phyloP scores from a whole-genome alignment of 2,888 invertebrate species.

The Athalia circularis region DNA sequence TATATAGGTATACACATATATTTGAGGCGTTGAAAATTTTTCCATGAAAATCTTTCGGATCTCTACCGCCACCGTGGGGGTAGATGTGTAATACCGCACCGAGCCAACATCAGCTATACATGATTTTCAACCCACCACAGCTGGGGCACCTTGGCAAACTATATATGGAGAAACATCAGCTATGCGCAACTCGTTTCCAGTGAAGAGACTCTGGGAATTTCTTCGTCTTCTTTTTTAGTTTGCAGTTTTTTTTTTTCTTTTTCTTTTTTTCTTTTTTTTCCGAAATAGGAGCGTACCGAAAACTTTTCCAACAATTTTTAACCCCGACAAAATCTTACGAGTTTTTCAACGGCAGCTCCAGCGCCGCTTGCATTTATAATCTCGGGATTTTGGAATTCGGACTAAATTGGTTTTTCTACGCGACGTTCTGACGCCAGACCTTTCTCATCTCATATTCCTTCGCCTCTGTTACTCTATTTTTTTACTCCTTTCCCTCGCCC shows the following conservation, averaged over 20 bases:
- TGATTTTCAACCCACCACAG: slow-evolving; percentile 1
- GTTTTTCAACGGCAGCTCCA: background rate
- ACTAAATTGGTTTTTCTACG: slow-evolving; percentile 21
- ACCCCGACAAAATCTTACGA: slow-evolving; percentile 21
- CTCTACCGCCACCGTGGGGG: background rate
- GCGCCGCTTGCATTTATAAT: slow-evolving; percentile 30
- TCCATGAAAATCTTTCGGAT: slow-evolving; percentile 26
- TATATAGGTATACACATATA: slow-evolving; percentile 39
- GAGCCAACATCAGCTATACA: background rate
- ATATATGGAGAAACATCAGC: slow-evolving; percentile 26
- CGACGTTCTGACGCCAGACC: slow-evolving; percentile 5
- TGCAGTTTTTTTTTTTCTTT: slow-evolving; percentile 3
- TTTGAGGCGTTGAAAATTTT: slow-evolving; percentile 30
- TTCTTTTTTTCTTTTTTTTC: slow-evolving; percentile 35
- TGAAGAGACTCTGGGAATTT: slow-evolving; percentile 33
- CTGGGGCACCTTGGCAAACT: slow-evolving; percentile 23
- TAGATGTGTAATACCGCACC: slow-evolving; percentile 6
- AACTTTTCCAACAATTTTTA: slow-evolving; percentile 33
- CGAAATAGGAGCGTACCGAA: slow-evolving; percentile 45
- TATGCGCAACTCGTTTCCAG: slow-evolving; percentile 43
- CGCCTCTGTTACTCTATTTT: background rate
- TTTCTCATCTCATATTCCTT: background rate
- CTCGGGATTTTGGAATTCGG: slow-evolving; percentile 18
- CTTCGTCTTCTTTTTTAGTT: slow-evolving; percentile 31
- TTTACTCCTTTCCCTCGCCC: background rate